Evolutionary conservation across 2,888 invertebrate genomes (phyloP).

Genomic region (Busseola fusca): DNA sequence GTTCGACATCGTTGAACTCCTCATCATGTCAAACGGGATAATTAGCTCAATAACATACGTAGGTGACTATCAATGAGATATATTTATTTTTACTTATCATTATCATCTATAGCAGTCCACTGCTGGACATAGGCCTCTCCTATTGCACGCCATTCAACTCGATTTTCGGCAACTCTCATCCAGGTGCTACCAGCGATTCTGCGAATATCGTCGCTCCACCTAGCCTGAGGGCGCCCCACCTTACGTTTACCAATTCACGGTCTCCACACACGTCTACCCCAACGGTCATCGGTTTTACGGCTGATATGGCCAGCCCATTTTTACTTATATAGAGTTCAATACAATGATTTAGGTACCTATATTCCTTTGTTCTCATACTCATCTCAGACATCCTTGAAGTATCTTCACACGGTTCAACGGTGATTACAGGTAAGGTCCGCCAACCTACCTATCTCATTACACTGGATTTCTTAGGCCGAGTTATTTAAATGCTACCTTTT

Average conservation of each 20-base stretch:
- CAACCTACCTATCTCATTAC: slow-evolving; percentile 60
- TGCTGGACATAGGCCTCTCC: no score
- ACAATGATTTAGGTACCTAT: slow-evolving; percentile 7
- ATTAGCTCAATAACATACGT: slow-evolving; percentile 7
- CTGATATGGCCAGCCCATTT: no score
- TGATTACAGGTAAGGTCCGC: slow-evolving; percentile 46
- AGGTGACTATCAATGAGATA: not conserved
- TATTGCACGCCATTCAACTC: no score
- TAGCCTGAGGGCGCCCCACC: no score
- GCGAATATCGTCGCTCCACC: no score
- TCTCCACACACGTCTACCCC: no score
- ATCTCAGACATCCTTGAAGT: slow-evolving; percentile 35
- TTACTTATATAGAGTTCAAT: not conserved
- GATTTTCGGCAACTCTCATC: no score
- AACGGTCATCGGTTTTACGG: no score
- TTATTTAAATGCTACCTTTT: slow-evolving; percentile 62
- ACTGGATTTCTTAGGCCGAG: slow-evolving; percentile 46
- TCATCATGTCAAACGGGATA: not conserved
- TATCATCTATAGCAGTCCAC: no score
- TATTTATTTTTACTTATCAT: not conserved
- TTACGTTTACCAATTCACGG: no score
- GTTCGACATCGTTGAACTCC: slow-evolving; percentile 28
- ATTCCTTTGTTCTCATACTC: slow-evolving; percentile 27
- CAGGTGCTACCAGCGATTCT: no score
- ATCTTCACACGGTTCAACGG: slow-evolving; percentile 52